Percentiles rank a stretch among this genome's conserved stretches.
phyloP scores from a whole-genome alignment of 1,140 invertebrate genomes.

The Drosophila sulfurigaster region DNA sequence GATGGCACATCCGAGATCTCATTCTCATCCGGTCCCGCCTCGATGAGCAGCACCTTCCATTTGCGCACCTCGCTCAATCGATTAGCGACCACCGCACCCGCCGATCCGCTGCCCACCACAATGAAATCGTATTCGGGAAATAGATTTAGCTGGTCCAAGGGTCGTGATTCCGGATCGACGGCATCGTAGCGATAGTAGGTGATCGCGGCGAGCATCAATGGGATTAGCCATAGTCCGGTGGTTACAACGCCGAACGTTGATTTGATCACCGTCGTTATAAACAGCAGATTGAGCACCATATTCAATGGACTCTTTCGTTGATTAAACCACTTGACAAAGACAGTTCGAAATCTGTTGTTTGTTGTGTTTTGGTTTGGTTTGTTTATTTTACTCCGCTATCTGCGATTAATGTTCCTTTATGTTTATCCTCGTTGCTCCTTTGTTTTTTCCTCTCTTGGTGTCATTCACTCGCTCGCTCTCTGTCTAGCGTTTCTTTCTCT shows the following conservation, averaged over 20 bases:
- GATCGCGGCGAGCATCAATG: conserved; percentile 91
- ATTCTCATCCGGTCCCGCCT: conserved; percentile 97
- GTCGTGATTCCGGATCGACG: conserved; percentile 91
- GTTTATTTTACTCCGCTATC: too few relatives aligned
- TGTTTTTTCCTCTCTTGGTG: conserved; percentile 1
- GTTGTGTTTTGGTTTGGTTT: too few relatives aligned
- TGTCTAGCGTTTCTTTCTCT: conserved; percentile 70
- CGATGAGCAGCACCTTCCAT: conserved; percentile 94
- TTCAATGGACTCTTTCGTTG: conserved; percentile 11
- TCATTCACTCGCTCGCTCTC: conserved; percentile 28
- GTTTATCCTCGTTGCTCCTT: too few relatives aligned
- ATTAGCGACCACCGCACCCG: conserved; percentile 94
- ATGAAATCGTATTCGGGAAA: conserved; percentile 93
- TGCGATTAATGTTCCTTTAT: not conserved
- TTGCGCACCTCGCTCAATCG: conserved; percentile 92
- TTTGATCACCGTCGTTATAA: conserved; percentile 91
- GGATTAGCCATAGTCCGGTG: conserved; percentile 92
- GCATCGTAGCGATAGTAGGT: conserved; percentile 93
- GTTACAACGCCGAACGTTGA: conserved; percentile 90
- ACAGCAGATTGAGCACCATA: conserved; percentile 90
- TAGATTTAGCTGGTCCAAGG: conserved; percentile 87
- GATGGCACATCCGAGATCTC: conserved; percentile 95
- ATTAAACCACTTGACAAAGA: too few relatives aligned
- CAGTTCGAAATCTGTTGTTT: too few relatives aligned
- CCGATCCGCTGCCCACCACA: conserved; percentile 93